A percentile compares a stretch with the other conserved stretches of the same genome.
phyloP scores from a whole-genome alignment of 1,140 invertebrate genomes.

The Sinella curviseta region DNA sequence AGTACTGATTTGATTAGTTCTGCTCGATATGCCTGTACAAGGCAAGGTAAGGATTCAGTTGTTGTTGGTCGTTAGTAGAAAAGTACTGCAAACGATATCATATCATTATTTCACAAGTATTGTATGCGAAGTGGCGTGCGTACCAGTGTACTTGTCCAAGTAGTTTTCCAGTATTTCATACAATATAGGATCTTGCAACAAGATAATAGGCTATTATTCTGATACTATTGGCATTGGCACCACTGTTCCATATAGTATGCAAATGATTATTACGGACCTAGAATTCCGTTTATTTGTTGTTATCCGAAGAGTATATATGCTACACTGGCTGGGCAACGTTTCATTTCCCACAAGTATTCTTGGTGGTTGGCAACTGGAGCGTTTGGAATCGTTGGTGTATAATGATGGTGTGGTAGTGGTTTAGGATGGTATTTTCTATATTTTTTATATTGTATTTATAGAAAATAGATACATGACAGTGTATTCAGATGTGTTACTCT shows the following conservation, averaged over 20 bases:
- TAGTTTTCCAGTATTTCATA: too few relatives aligned
- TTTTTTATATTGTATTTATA: too few relatives aligned
- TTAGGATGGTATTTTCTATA: too few relatives aligned
- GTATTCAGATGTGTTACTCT: neutral
- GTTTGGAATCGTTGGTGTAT: neutral
- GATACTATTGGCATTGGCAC: neutral
- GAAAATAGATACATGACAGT: too few relatives aligned
- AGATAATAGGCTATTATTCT: neutral
- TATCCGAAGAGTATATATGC: neutral
- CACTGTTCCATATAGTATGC: too few relatives aligned
- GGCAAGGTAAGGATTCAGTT: neutral
- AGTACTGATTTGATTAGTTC: slow-evolving; percentile 20
- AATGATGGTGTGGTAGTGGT: neutral
- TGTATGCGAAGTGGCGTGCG: too few relatives aligned
- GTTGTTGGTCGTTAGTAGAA: neutral
- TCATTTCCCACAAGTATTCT: slow-evolving; percentile 21
- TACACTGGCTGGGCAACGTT: neutral
- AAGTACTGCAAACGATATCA: too few relatives aligned
- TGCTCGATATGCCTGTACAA: neutral
- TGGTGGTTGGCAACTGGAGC: slow-evolving; percentile 8
- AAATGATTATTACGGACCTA: too few relatives aligned
- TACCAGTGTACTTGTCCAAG: too few relatives aligned
- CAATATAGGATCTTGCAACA: too few relatives aligned
- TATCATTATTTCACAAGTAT: too few relatives aligned
- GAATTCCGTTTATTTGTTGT: too few relatives aligned